Evolutionary conservation across 1,140 invertebrate genomes (phyloP).

Genomic region (Diplogasteroides magnus): DNA sequence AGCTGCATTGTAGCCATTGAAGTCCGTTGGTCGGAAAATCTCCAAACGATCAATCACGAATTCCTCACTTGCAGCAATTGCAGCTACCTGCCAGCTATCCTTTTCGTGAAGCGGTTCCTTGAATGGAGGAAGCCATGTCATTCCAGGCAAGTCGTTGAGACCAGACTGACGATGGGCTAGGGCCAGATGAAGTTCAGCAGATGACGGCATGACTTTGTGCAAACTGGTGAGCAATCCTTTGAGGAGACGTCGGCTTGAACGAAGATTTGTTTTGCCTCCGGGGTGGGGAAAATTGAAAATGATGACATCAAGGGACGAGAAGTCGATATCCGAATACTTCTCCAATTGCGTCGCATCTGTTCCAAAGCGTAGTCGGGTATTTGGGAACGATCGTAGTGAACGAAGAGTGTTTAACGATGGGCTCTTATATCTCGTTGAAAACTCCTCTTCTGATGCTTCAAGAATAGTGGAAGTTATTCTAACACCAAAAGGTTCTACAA

Average conservation of each 20-base stretch:
- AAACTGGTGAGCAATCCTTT: slow-evolving; percentile 33
- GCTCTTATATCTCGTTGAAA: slow-evolving; percentile 28
- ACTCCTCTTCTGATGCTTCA: slow-evolving; percentile 33
- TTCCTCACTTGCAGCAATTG: slow-evolving; percentile 36
- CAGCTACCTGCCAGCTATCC: slow-evolving; percentile 41
- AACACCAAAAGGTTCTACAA: slow-evolving; percentile 9
- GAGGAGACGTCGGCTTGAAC: slow-evolving; percentile 28
- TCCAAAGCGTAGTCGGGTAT: slow-evolving; percentile 30
- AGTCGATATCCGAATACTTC: slow-evolving; percentile 3
- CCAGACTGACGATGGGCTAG: slow-evolving; percentile 38
- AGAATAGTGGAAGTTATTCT: slow-evolving; percentile 37
- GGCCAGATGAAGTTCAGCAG: slow-evolving; percentile 35
- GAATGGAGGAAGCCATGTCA: background rate
- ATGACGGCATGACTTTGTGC: slow-evolving; percentile 10
- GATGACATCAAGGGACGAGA: slow-evolving; percentile 12
- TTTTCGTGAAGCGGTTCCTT: slow-evolving; percentile 35
- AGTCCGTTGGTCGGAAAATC: slow-evolving; percentile 23
- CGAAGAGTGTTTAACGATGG: slow-evolving; percentile 16
- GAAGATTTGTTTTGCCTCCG: slow-evolving; percentile 46
- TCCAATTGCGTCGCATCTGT: slow-evolving; percentile 41
- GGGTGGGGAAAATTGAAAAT: slow-evolving; percentile 51
- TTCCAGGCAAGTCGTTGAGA: slow-evolving; percentile 7
- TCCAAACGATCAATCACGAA: slow-evolving; percentile 23
- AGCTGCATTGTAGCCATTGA: slow-evolving; percentile 17
- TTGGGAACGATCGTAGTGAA: slow-evolving; percentile 18